Conservation (phyloP, 1,140 invertebrate genomes). For the Ooceraea biroi region DNA sequence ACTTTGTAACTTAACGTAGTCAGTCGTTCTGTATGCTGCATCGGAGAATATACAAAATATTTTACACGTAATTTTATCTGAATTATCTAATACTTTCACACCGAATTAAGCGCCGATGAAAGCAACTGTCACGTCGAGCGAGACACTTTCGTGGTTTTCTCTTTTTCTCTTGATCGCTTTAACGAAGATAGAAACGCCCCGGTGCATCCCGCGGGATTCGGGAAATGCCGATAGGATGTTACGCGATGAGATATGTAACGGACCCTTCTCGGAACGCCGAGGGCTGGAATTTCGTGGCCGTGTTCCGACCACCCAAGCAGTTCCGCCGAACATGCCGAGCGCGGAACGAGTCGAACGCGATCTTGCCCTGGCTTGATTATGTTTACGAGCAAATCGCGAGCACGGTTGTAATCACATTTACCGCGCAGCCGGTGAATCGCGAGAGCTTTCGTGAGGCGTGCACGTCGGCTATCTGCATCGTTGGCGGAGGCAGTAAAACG, state of each 20-base stretch:
- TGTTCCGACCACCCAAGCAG: conserved; percentile 72
- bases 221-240: conserved; percentile 29
- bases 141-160: not conserved
- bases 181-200: not conserved
- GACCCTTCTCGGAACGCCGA: conserved; percentile 69
- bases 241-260: conserved; percentile 69
- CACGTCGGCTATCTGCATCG: not conserved
- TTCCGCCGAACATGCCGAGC: conserved; percentile 42
- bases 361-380: conserved; percentile 64
- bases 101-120: not conserved
- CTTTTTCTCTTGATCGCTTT: not conserved
- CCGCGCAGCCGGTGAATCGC: conserved; percentile 14
- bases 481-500: not conserved
- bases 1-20: not conserved
- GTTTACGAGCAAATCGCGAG: conserved; percentile 71
- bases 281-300: conserved; percentile 67
- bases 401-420: conserved; percentile 63
- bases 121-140: not conserved
- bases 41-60: too few relatives aligned
- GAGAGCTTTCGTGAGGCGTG: conserved; percentile 23
- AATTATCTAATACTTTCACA: too few relatives aligned
- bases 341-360: conserved; percentile 56
- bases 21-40: not conserved
- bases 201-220: conserved; percentile 29
- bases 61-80: not conserved